A percentile compares a stretch with the other conserved stretches of the same genome.
phyloP scores from a whole-genome alignment of 2,113 vertebrate species.

The Anthoscopus minutus region DNA sequence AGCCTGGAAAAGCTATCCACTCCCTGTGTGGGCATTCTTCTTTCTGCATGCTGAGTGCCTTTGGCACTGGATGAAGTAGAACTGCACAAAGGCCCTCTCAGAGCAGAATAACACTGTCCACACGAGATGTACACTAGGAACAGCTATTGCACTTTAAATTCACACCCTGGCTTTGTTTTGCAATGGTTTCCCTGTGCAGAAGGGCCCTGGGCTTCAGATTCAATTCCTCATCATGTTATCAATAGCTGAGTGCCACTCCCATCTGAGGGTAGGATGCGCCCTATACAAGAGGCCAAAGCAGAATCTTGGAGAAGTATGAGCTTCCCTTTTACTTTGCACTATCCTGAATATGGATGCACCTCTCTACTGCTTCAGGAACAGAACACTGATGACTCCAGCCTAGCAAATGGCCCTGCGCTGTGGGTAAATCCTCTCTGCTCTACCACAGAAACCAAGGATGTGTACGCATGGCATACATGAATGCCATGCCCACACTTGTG shows the following conservation, averaged over 20 bases:
- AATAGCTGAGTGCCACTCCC: neutral
- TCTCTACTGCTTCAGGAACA: neutral
- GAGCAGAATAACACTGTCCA: slow-evolving; percentile 39
- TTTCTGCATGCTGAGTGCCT: slow-evolving; percentile 27
- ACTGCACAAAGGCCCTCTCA: slow-evolving; percentile 46
- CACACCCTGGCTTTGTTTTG: slow-evolving; percentile 43
- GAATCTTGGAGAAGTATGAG: neutral
- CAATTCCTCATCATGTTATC: neutral
- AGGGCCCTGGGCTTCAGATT: neutral
- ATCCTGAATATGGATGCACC: neutral
- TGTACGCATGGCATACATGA: neutral
- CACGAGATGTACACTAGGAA: slow-evolving; percentile 13
- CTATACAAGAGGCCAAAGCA: neutral
- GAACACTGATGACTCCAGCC: neutral
- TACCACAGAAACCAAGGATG: neutral
- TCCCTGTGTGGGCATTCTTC: slow-evolving; percentile 63
- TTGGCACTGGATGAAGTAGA: slow-evolving; percentile 56
- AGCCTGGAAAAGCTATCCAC: slow-evolving; percentile 9
- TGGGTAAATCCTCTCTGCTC: neutral
- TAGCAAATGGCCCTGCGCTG: neutral
- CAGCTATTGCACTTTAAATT: slow-evolving; percentile 50
- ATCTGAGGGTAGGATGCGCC: neutral
- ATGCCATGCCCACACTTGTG: neutral
- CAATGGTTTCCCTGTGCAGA: neutral
- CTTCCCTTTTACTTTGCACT: neutral